A percentile compares a stretch with the other conserved stretches of the same genome.
Conservation (phyloP, 2,888 invertebrate species). For the Argynnis bischoffii region DNA sequence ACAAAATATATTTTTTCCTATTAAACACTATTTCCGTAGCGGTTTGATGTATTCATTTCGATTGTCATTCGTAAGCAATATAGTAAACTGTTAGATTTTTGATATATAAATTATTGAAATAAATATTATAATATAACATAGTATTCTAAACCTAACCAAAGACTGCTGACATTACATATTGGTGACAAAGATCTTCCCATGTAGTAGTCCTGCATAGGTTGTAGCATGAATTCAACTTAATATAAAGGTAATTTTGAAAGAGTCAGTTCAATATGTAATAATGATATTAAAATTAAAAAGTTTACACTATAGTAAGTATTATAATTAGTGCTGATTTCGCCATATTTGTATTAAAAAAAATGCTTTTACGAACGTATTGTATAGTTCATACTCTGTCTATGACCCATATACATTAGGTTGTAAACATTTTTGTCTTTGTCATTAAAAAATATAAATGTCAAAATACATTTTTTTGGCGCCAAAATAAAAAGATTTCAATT, state of each 20-base stretch:
- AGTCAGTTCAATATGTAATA: too few species aligned
- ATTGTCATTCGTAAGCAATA: slow-evolving; percentile 23
- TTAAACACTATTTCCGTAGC: slow-evolving; percentile 13
- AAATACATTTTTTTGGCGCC: not conserved
- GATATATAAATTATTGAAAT: slow-evolving; percentile 22
- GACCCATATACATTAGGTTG: too few species aligned
- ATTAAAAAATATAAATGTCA: not conserved
- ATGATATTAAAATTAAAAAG: too few species aligned
- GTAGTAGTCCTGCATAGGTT: slow-evolving; percentile 3
- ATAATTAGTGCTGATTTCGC: too few species aligned
- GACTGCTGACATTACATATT: slow-evolving; percentile 34
- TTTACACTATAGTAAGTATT: too few species aligned
- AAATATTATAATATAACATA: slow-evolving; percentile 1
- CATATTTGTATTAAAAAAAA: too few species aligned
- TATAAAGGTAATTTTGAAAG: too few species aligned
- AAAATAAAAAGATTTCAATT: too few species aligned
- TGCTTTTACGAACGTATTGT: too few species aligned
- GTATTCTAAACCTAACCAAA: slow-evolving; percentile 33
- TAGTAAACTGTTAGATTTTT: slow-evolving; percentile 27
- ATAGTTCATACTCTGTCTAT: too few species aligned
- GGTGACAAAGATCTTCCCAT: slow-evolving; percentile 32
- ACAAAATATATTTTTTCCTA: slow-evolving; percentile 15
- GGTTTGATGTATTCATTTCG: slow-evolving; percentile 29
- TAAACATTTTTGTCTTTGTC: not conserved
- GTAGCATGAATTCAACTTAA: not conserved